Evolutionary conservation across 1,140 invertebrate genomes (phyloP).

Genomic region (Pemphigus obesinymphae): DNA sequence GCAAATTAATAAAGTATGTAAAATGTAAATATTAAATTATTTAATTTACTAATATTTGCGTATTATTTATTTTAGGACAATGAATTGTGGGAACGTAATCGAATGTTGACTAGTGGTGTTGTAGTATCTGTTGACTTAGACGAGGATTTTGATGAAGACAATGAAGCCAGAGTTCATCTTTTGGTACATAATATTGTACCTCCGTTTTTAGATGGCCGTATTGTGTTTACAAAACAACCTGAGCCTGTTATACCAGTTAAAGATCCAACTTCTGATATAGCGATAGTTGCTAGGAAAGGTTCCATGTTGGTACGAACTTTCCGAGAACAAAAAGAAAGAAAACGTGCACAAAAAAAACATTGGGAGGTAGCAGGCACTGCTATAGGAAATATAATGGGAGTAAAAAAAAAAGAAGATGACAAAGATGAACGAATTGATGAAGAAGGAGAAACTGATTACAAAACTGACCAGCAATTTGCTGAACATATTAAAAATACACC

Average conservation of each 20-base stretch:
- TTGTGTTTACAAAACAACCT: constrained; percentile 98
- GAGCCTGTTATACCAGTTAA: constrained; percentile 90
- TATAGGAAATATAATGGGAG: constrained; percentile 95
- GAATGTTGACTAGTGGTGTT: constrained; percentile 94
- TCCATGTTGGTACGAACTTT: constrained; percentile 82
- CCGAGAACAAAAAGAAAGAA: constrained; percentile 92
- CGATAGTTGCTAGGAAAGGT: constrained; percentile 92
- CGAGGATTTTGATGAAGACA: constrained; percentile 89
- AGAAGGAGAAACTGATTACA: constrained; percentile 68
- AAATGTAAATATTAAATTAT: not conserved
- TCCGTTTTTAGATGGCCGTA: constrained; percentile 96
- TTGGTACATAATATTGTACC: constrained; percentile 98
- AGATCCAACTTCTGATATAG: constrained; percentile 98
- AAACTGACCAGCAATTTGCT: constrained; percentile 91
- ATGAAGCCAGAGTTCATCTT: constrained; percentile 89
- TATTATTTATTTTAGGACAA: constrained; percentile 65
- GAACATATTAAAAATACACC: constrained; percentile 77
- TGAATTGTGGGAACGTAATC: constrained; percentile 96
- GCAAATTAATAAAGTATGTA: constrained; percentile 76
- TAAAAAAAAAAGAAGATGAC: constrained; percentile 70
- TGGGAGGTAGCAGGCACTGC: constrained; percentile 97
- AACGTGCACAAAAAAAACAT: constrained; percentile 96
- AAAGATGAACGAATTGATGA: constrained; percentile 55
- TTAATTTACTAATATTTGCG: not conserved
- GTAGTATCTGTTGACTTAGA: constrained; percentile 84